Evolutionary conservation across 2,113 vertebrate genomes (phyloP), one percentile per base, ranked within the genome.

Genomic region (Mellivora capensis): DNA sequence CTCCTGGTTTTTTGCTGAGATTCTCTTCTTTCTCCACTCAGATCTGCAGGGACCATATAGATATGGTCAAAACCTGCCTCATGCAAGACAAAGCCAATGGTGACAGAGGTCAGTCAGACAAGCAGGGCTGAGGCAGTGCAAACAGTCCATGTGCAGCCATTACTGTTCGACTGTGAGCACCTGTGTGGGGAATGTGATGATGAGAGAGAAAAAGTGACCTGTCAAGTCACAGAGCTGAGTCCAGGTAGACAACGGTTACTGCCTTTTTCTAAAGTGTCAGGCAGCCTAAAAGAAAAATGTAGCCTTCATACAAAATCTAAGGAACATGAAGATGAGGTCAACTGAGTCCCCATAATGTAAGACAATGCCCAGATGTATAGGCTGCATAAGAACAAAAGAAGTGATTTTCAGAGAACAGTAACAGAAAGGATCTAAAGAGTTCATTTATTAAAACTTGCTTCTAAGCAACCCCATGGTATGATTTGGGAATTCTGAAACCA

Each of bases 401-500:
- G 44, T 64, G 42, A 27, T 42, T 86, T 87, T 95, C 54, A 59
- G 76, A 90, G 83, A 61, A 54, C 15, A 62, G 20, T 59, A 59
- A 85, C 34, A 74, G 80, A 69, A 97, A 59, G 89, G 27, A 82
- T 81, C 52, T 79, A 34, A 64, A 87, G 49, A 37, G 39, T 95
- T 61, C 42, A 27, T 71, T 90, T 77, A 89, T 57, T 92, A 83
- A 86, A 85, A 72, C 86, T 92, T 72, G 11, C 52, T 94, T 92
- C 85, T 95, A 67, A 31, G 47, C 61, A 64, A 59, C 12, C 1
- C 7, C 12, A 27, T 29, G 25, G 3, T 82, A 4, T 91, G 61
- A 96, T 79, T 87, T 14, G 29, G 44, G 52, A 64, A 37, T 96
- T 94, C 39, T 91, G 87, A 96, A 83, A 87, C 93, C 57, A 87